Evolutionary conservation across 2,888 invertebrate genomes (phyloP), one percentile per base, ranked within the genome.

Genomic region (Colostygia pectinataria): DNA sequence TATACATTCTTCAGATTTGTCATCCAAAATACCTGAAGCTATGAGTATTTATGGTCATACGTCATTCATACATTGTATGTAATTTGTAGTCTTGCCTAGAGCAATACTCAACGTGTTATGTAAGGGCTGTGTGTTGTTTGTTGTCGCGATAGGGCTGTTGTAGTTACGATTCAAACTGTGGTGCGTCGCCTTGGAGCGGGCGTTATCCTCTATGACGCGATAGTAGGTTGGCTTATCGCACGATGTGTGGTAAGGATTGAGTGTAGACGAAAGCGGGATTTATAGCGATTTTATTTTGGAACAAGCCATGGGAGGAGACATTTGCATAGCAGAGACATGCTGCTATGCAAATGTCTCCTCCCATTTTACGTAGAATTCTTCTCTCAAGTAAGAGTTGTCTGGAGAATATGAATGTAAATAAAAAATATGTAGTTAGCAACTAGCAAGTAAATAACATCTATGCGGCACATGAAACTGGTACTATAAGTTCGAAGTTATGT

Each of bases 141-240:
- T 70, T 66, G 66, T 65, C 34, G 57, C 63, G 66, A 69, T 76
- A 68, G 53, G 75, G 70, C 80, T 65, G 20, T 33, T 31, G 29
- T 44, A 15, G 13, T 9, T 32, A 9, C 33, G 4, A 3, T 1
- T 13, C 15, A 42, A 13, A 41, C 52, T 52, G 52, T 46, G 52
- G 32, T 14, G 24, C 13, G 25, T 46, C 13, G 82, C 87, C 86
- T 87, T 86, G 86, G 66, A 54, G 76, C 74, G 86, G 83, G 58
- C 84, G 75, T 87, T 86, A 83, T 79, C 83, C 86, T 74, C 74
- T 68, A 64, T 55, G 74, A 64, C 74, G 74, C 72, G 74, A 77
- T 78, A 76, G 68, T 70, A 51, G 57, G 66, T 65, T 66, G 32
- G 65, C 73, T 82, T 81, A 80, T 81, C 77, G 63, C 58, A 53